These are phyloP conservation scores for Pluvianellus socialis DNA, from an alignment of 2,113 vertebrate genomes.

Conservation along the genomic window DNA sequence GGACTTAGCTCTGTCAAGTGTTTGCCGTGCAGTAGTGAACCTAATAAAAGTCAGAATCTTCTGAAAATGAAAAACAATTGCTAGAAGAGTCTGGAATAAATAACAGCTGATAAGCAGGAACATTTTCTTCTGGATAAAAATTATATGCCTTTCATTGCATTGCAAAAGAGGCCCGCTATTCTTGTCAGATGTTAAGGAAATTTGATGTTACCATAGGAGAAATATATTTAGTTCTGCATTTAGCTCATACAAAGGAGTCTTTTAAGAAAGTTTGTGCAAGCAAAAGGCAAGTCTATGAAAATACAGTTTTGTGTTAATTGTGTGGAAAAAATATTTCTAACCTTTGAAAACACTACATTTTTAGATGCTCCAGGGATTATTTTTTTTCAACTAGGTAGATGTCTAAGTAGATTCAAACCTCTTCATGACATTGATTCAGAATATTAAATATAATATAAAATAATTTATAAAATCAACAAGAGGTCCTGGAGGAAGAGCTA, in stretches of 20 bases:
- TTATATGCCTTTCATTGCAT: background rate
- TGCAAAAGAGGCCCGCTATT: background rate
- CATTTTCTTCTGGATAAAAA: conserved; percentile 7
- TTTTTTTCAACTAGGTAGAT: conserved; percentile 4
- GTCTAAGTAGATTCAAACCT: conserved; percentile 8
- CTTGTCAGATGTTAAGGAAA: conserved; percentile 21
- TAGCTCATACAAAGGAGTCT: background rate
- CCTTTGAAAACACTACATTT: conserved; percentile 53
- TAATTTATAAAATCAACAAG: background rate
- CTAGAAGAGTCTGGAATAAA: background rate
- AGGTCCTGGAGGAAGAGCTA: background rate
- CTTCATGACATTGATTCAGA: conserved; percentile 33
- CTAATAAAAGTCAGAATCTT: background rate
- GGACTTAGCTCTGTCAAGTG: background rate
- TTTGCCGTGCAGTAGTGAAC: background rate
- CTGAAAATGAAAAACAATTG: background rate
- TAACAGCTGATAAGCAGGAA: background rate
- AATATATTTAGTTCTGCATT: background rate
- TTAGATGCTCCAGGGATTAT: background rate
- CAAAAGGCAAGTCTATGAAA: conserved; percentile 50
- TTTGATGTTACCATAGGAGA: conserved; percentile 19
- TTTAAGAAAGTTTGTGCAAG: background rate
- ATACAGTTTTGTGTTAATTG: conserved; percentile 52
- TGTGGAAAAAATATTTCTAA: conserved; percentile 48
- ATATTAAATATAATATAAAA: background rate